Percentiles rank a stretch among this genome's conserved stretches.
Conservation (phyloP, 2,888 invertebrate genomes). For the Nemoura dubitans region DNA sequence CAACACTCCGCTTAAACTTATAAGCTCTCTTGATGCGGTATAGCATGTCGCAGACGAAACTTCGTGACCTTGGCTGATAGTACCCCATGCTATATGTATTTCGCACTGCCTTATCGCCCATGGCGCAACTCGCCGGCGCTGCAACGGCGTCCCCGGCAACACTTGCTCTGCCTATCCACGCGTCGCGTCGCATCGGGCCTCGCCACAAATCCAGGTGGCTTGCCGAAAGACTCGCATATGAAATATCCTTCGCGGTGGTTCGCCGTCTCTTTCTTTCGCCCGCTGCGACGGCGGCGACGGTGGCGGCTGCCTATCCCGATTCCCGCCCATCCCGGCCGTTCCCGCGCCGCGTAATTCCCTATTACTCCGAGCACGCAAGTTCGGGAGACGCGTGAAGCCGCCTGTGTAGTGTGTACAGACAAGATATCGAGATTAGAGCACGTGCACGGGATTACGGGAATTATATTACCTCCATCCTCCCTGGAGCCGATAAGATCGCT, state of each 20-base stretch:
- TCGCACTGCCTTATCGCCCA: too few species aligned
- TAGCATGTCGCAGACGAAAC: too few species aligned
- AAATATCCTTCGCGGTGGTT: conserved; percentile 13
- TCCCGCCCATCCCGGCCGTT: neutral
- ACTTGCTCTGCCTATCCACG: too few species aligned
- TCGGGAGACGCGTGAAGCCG: neutral
- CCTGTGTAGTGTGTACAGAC: neutral
- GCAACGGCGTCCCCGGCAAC: too few species aligned
- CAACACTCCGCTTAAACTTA: too few species aligned
- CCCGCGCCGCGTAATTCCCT: conserved; percentile 28
- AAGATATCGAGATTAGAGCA: conserved; percentile 30
- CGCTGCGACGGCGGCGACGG: too few species aligned
- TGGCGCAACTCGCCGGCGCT: too few species aligned
- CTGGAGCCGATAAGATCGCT: neutral
- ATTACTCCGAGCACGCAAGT: neutral
- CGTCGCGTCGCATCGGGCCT: neutral
- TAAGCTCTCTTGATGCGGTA: too few species aligned
- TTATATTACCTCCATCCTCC: conserved; percentile 32
- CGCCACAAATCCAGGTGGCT: conserved; percentile 26
- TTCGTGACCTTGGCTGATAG: too few species aligned
- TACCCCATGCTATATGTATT: too few species aligned
- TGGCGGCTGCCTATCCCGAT: too few species aligned
- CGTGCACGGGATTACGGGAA: conserved; percentile 36
- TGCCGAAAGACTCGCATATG: neutral
- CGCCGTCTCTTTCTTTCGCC: neutral